Evolutionary conservation across 2,888 invertebrate species (phyloP).

Genomic region (Corbicula japonica): DNA sequence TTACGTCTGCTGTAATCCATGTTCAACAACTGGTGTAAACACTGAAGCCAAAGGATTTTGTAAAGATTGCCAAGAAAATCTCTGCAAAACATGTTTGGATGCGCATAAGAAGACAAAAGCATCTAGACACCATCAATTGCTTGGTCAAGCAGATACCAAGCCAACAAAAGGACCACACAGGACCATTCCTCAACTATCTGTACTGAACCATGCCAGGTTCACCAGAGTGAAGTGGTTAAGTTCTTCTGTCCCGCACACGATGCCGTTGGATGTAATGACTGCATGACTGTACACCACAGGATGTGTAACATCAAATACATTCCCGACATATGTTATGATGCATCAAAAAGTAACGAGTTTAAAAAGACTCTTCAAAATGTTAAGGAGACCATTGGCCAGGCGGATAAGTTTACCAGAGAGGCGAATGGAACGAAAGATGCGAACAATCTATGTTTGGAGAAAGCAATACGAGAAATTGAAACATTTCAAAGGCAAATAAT

Average conservation of each 20-base stretch:
- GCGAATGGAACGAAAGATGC: neutral
- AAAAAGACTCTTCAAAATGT: neutral
- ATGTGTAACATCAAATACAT: conserved; percentile 5
- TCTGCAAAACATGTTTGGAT: too few relatives aligned
- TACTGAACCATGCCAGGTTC: neutral
- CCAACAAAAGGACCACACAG: too few relatives aligned
- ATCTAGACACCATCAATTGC: too few relatives aligned
- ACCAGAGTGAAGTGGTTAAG: neutral
- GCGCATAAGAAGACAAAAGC: too few relatives aligned
- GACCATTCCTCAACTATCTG: neutral
- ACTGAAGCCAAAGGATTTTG: too few relatives aligned
- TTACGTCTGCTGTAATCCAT: too few relatives aligned
- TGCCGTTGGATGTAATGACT: conserved; percentile 3
- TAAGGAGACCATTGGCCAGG: neutral
- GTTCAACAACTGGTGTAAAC: too few relatives aligned
- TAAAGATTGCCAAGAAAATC: too few relatives aligned
- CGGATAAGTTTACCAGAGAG: neutral
- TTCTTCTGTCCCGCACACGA: conserved; percentile 12
- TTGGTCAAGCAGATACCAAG: too few relatives aligned
- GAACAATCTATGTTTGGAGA: neutral
- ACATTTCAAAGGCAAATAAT: neutral
- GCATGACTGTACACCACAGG: conserved; percentile 3
- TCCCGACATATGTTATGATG: conserved; percentile 5
- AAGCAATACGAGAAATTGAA: neutral
- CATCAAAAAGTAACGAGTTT: neutral